A percentile compares a stretch with the other conserved stretches of the same genome.
phyloP scores from a whole-genome alignment of 2,113 vertebrate genomes.

The Bombycilla garrulus region DNA sequence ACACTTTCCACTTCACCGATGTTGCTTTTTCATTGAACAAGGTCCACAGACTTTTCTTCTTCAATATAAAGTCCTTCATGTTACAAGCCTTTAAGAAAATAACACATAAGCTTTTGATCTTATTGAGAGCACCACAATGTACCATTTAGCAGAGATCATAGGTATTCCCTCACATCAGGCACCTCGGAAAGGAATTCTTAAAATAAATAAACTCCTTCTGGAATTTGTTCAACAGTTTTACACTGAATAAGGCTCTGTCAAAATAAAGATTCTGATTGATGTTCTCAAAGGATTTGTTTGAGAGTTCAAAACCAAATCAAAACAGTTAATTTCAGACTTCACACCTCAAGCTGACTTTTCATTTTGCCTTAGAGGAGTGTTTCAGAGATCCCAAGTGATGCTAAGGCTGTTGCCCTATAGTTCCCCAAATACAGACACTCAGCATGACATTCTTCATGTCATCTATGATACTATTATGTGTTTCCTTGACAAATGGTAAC shows the following conservation, averaged over 20 bases:
- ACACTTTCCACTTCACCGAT: background rate
- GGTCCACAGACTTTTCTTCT: background rate
- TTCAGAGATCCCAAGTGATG: background rate
- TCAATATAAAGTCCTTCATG: background rate
- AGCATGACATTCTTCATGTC: background rate
- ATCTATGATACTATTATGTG: accelerated
- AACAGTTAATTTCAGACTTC: background rate
- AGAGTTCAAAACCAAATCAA: background rate
- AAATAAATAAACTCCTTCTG: background rate
- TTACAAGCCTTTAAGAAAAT: slow-evolving; percentile 28
- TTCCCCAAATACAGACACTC: background rate
- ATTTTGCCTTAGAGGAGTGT: background rate
- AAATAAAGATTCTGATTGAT: background rate
- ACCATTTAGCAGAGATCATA: background rate
- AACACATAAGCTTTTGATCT: background rate
- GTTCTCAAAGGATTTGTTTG: background rate
- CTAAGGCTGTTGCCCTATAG: background rate
- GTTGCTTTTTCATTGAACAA: background rate
- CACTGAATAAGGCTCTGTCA: background rate
- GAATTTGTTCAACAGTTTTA: background rate
- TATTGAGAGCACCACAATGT: background rate
- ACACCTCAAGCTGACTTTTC: background rate
- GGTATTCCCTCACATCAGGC: background rate
- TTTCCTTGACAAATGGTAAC: background rate
- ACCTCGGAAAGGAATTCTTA: background rate